Percentiles rank a stretch among this genome's conserved stretches.
phyloP scores from a whole-genome alignment of 2,113 vertebrate species.

The Delphinapterus leucas region DNA sequence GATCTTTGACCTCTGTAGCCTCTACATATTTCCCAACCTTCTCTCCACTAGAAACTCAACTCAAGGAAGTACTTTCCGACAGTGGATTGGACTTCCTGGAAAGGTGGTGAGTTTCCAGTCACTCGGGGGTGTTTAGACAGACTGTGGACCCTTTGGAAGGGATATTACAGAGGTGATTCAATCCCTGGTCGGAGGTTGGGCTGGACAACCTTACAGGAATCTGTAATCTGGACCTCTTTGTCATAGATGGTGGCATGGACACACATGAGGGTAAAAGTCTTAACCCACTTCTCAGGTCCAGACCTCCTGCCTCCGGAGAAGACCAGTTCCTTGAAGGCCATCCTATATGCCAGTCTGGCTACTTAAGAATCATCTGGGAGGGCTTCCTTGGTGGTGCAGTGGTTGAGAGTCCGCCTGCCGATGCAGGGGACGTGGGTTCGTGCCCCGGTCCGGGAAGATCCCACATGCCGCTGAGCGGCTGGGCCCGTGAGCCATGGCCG shows the following conservation, averaged over 20 bases:
- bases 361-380: background rate
- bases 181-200: background rate
- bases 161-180: background rate
- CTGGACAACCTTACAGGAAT: background rate
- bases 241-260: background rate
- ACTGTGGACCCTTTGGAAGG: background rate
- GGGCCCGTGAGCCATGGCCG: too few species aligned
- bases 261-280: background rate
- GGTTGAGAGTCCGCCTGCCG: too few species aligned
- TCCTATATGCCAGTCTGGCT: background rate
- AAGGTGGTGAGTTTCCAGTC: background rate
- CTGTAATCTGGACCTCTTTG: background rate
- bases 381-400: background rate
- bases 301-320: background rate
- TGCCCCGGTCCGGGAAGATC: too few species aligned
- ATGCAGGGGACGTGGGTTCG: too few species aligned
- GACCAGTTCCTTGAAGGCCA: background rate
- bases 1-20: background rate
- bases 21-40: background rate
- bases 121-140: background rate
- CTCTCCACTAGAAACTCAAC: background rate
- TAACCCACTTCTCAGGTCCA: background rate
- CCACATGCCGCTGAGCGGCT: too few species aligned
- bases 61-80: background rate
- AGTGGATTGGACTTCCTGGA: background rate